Evolutionary conservation across 1,140 invertebrate genomes (phyloP), one percentile per base, ranked within the genome.

Genomic region (Drosophila fuyamai): DNA sequence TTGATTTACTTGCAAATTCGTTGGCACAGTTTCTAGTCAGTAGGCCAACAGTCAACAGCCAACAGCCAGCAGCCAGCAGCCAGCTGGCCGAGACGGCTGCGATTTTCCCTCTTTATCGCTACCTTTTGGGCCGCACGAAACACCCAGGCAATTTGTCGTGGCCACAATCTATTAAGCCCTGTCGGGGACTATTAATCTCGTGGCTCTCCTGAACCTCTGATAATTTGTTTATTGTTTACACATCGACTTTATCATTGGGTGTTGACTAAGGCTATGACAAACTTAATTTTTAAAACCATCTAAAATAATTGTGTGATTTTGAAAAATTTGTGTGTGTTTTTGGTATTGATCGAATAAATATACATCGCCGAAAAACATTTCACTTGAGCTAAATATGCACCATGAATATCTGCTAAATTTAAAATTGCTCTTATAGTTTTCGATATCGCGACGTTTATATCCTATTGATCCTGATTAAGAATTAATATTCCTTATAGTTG

Each of bases 221-320:
- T 80, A 65, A 83, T 73, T 82, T 80, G 61, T 84, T 76, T 67
- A 80, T 79, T 74, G 68, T 50, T 75, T 66, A 50, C 62, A 63
- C 67, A 67, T 58, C 47, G 65, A 61, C 53, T 55, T 63, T 55
- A 36, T 70, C 43, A 23, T 32, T 10, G 62, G 55, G 12, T 40
- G 8, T 29, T 9, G 9, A 9, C 4, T 7, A 18, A 12, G 0
- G 5, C 14, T 2, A 41, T 7, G 5, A 32, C 1, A 1, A 32
- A 32, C 29, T 32, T 32, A 8, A 8, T 32, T 32, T 32, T 32
- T 32, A 32, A 32, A 4, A 32, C 0, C 29, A 1, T 7, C 29
- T 8, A 6, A 32, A 32, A 32, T 8, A 32, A 32, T 32, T 32
- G 1, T 8, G 6, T 8, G 29, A 32, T 7, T 32, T 32, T 4